These are phyloP conservation scores for Passer montanus DNA, from an alignment of 2,113 vertebrate genomes.

Conservation along the genomic window DNA sequence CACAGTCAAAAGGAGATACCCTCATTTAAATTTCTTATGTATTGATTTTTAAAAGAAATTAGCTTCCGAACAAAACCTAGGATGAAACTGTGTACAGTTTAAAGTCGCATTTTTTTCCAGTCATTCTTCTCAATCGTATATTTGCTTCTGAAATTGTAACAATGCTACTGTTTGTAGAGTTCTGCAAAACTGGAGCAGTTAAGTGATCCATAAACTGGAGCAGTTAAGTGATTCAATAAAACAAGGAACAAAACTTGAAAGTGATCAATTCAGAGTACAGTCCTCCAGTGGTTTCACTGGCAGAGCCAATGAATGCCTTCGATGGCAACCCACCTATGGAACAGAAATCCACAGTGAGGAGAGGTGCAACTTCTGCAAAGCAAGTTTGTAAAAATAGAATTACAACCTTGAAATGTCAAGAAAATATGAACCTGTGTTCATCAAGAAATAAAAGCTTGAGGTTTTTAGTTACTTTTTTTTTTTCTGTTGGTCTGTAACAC, in stretches of 20 bases:
- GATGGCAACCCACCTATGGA: background rate
- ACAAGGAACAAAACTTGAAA: accelerated
- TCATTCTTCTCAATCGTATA: background rate
- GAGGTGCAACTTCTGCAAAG: background rate
- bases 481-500: background rate
- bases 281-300: background rate
- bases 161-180: background rate
- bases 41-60: background rate
- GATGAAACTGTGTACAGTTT: background rate
- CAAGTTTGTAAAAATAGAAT: background rate
- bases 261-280: background rate
- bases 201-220: background rate
- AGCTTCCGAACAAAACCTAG: background rate
- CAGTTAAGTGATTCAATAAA: background rate
- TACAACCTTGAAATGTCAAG: background rate
- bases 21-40: background rate
- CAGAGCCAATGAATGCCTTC: background rate
- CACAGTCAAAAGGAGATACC: background rate
- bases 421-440: background rate
- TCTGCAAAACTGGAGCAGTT: background rate
- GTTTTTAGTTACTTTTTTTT: background rate
- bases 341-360: accelerated
- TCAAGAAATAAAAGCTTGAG: background rate
- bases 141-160: background rate
- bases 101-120: background rate